A percentile compares a stretch with the other conserved stretches of the same genome.
phyloP scores from a whole-genome alignment of 2,797 vertebrate genomes.

The Rhinophrynus dorsalis region DNA sequence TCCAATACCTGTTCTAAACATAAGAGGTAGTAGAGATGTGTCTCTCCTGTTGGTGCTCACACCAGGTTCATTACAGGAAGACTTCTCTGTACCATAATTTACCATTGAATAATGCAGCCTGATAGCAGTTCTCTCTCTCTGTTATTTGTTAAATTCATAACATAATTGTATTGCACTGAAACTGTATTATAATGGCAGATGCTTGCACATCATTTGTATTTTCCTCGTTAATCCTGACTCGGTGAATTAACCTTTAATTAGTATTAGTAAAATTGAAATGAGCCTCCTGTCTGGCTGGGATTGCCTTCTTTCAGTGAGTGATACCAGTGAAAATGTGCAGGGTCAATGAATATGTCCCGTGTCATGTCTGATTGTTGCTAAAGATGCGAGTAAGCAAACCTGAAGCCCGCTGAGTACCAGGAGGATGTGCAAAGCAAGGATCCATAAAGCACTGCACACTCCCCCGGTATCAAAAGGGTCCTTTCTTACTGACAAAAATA shows the following conservation, averaged over 20 bases:
- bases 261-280: conserved; percentile 89
- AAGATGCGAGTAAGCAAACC: conserved; percentile 76
- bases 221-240: conserved; percentile 95
- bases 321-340: conserved; percentile 79
- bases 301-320: conserved; percentile 67
- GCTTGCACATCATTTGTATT: conserved; percentile 94
- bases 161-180: conserved; percentile 93
- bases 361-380: conserved; percentile 84
- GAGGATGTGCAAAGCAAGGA: too few species aligned
- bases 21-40: too few species aligned
- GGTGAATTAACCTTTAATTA: conserved; percentile 98
- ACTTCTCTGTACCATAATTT: conserved; percentile 57
- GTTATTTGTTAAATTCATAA: conserved; percentile 78
- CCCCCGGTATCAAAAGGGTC: too few species aligned
- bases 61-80: not conserved
- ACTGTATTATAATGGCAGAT: conserved; percentile 87
- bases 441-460: too few species aligned
- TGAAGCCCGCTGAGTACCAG: too few species aligned
- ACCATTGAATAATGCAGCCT: conserved; percentile 61
- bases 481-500: too few species aligned
- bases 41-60: not conserved
- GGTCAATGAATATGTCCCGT: conserved; percentile 85
- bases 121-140: conserved; percentile 70
- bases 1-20: too few species aligned
- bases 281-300: conserved; percentile 76